These are phyloP conservation scores for Iselma pallidipennis DNA, from an alignment of 2,888 invertebrate genomes.

Conservation along the genomic window DNA sequence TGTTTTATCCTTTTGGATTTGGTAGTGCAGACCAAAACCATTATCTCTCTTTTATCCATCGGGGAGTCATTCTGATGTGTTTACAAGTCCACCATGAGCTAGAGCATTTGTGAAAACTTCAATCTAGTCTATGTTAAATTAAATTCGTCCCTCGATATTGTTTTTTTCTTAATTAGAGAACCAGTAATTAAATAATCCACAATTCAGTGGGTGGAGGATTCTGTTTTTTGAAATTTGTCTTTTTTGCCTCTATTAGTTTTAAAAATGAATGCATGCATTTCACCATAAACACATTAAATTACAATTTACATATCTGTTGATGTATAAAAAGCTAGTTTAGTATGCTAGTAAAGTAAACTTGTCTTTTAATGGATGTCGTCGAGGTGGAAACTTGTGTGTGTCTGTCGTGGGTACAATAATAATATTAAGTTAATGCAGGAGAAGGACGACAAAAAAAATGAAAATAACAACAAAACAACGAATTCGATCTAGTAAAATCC, in stretches of 20 bases:
- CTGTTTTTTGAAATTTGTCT: too few relatives aligned
- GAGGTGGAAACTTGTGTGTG: not conserved
- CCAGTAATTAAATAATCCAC: too few relatives aligned
- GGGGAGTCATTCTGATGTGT: slow-evolving; percentile 20
- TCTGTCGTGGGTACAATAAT: too few relatives aligned
- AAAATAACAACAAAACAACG: too few relatives aligned
- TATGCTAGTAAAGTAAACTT: not conserved
- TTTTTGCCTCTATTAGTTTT: not conserved
- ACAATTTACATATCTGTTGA: not conserved
- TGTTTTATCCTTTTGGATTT: not conserved
- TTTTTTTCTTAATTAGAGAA: too few relatives aligned
- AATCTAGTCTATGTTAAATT: too few relatives aligned
- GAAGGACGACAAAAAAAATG: too few relatives aligned
- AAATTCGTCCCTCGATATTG: too few relatives aligned
- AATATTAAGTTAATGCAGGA: not conserved
- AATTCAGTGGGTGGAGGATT: too few relatives aligned
- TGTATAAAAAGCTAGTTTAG: not conserved
- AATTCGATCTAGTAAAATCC: too few relatives aligned
- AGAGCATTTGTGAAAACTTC: too few relatives aligned
- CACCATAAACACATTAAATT: not conserved
- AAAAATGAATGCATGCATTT: not conserved
- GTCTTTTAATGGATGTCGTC: not conserved
- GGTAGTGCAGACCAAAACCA: slow-evolving; percentile 11
- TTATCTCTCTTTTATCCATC: slow-evolving; percentile 15
- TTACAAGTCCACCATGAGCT: slow-evolving; percentile 18